phyloP scores from a whole-genome alignment of 2,888 invertebrate species.

The Phaedon cochleariae region DNA sequence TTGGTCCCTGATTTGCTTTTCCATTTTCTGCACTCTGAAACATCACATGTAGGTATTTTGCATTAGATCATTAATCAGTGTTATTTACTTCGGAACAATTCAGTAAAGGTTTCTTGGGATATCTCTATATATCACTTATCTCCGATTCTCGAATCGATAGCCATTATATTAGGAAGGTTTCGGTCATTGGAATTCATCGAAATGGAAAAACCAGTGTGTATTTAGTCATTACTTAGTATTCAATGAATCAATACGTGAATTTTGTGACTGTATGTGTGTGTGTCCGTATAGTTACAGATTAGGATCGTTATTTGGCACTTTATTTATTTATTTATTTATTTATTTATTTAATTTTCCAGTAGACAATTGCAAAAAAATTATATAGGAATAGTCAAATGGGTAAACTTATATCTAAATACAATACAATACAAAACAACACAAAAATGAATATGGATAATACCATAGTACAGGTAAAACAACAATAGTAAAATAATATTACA shows the following conservation, averaged over 20 bases:
- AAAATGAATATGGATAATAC: too few species aligned
- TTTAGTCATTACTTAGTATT: not conserved
- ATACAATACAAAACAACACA: too few species aligned
- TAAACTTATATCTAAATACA: too few species aligned
- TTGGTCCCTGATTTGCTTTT: constrained; percentile 43
- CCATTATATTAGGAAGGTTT: not conserved
- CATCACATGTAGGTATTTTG: not conserved
- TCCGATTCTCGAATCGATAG: not conserved
- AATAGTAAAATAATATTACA: too few species aligned
- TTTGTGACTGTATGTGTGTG: not conserved
- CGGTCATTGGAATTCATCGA: not conserved
- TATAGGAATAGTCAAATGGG: too few species aligned
- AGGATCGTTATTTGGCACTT: not conserved
- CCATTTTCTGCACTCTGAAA: constrained; percentile 31
- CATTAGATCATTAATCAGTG: constrained; percentile 18
- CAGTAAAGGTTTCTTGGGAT: not conserved
- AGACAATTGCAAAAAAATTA: too few species aligned
- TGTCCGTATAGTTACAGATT: not conserved
- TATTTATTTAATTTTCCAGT: too few species aligned
- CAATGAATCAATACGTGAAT: not conserved
- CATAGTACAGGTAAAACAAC: too few species aligned
- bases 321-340: too few species aligned
- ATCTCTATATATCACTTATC: not conserved
- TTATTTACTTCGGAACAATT: not conserved
- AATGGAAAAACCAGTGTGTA: not conserved